phyloP scores from a whole-genome alignment of 2,888 invertebrate species.

The Epirrhoe tristata region DNA sequence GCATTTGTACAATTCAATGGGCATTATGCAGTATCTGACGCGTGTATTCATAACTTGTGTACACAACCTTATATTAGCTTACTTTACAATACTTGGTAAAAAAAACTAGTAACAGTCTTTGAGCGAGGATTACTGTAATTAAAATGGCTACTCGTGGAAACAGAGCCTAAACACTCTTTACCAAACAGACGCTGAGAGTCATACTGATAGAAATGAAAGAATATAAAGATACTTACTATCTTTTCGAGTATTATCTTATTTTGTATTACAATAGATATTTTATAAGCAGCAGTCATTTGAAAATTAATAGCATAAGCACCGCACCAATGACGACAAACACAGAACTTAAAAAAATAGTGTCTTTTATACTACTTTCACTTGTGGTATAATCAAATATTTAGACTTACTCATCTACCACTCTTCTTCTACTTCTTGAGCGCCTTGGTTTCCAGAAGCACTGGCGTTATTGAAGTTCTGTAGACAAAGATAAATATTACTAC shows the following conservation, averaged over 20 bases:
- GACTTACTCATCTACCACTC: slow-evolving; percentile 76
- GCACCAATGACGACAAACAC: slow-evolving; percentile 64
- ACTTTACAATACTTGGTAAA: slow-evolving; percentile 56
- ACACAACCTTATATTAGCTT: slow-evolving; percentile 47
- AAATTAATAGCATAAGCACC: slow-evolving; percentile 63
- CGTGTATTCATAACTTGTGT: slow-evolving; percentile 18
- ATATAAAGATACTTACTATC: too few species aligned
- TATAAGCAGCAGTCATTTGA: not conserved
- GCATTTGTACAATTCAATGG: slow-evolving; percentile 57
- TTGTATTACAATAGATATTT: too few species aligned
- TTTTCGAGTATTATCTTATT: too few species aligned
- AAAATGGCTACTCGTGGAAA: not conserved
- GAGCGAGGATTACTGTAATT: slow-evolving; percentile 15
- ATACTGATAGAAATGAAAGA: not conserved
- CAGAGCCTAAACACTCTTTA: not conserved
- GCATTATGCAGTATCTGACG: slow-evolving; percentile 55
- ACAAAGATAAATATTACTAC: not conserved
- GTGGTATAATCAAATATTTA: slow-evolving; percentile 53
- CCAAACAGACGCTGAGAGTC: not conserved
- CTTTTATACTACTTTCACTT: slow-evolving; percentile 30
- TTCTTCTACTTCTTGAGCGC: slow-evolving; percentile 81
- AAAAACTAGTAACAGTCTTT: slow-evolving; percentile 44
- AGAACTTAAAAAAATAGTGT: slow-evolving; percentile 56
- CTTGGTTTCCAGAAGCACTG: slow-evolving; percentile 52
- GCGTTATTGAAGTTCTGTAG: slow-evolving; percentile 72